phyloP scores from a whole-genome alignment of 2,113 vertebrate genomes.

The Plecturocebus donacophilus region DNA sequence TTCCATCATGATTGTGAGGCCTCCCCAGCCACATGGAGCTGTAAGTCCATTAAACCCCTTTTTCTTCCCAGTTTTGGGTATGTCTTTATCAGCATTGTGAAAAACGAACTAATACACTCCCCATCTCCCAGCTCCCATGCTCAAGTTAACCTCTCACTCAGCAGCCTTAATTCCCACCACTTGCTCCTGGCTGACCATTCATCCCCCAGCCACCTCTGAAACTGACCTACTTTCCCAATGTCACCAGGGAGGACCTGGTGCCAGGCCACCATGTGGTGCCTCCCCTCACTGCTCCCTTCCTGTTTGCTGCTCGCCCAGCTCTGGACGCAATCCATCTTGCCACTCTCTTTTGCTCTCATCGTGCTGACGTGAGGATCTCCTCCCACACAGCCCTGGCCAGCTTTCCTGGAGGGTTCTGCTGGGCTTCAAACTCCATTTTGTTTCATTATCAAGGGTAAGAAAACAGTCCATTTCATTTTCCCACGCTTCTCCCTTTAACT shows the following conservation, averaged over 20 bases:
- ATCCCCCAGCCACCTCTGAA: constrained; percentile 8
- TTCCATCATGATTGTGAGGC: no score
- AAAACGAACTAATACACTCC: no score
- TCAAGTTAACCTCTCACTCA: background rate
- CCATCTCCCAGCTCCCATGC: background rate
- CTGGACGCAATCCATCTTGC: background rate
- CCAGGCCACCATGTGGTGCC: constrained; percentile 45
- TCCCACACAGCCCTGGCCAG: background rate
- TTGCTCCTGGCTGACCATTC: constrained; percentile 45
- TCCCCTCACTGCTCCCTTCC: background rate
- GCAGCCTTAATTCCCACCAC: background rate
- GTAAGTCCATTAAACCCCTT: no score
- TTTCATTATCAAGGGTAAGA: background rate
- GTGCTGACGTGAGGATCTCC: background rate
- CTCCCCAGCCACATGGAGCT: no score
- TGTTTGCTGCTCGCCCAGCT: background rate
- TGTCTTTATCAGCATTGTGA: no score
- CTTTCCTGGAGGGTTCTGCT: background rate
- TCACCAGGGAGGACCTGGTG: constrained; percentile 42
- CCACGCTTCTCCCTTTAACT: no score
- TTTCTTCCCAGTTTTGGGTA: no score
- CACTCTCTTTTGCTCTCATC: background rate
- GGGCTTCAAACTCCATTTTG: background rate
- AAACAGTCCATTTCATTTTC: rapidly evolving
- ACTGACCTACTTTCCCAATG: constrained; percentile 71